Conservation (phyloP, 2,797 vertebrate species). For the Hydrolagus colliei region DNA sequence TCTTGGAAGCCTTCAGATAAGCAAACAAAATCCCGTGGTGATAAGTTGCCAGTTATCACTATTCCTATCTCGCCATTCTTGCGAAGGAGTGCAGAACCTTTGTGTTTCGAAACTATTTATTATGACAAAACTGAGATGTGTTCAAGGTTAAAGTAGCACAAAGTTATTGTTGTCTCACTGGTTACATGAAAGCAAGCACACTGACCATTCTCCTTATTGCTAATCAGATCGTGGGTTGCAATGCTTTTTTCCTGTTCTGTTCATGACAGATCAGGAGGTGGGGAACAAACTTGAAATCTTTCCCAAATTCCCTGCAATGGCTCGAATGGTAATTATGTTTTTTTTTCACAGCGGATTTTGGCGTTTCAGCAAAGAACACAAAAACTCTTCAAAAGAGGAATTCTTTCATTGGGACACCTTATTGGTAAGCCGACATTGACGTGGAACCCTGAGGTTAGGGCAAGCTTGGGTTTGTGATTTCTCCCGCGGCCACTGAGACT, state of each 20-base stretch:
- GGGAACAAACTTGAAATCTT: neutral
- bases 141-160: neutral
- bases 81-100: neutral
- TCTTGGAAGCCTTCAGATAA: too few relatives aligned
- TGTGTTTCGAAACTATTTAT: neutral
- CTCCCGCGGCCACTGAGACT: too few relatives aligned
- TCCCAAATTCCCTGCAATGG: neutral
- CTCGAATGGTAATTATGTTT: neutral
- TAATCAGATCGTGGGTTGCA: neutral
- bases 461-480: too few relatives aligned
- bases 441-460: neutral
- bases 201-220: neutral
- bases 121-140: neutral
- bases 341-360: conserved; percentile 81
- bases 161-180: neutral
- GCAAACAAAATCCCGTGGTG: neutral
- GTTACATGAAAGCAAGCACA: too few relatives aligned
- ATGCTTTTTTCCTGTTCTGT: neutral
- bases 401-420: conserved; percentile 94
- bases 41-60: neutral
- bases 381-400: conserved; percentile 88
- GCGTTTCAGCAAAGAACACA: conserved; percentile 89
- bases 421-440: conserved; percentile 72
- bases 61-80: neutral
- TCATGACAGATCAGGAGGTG: neutral